phyloP scores from a whole-genome alignment of 2,113 vertebrate species.

The Scolopax mira region DNA sequence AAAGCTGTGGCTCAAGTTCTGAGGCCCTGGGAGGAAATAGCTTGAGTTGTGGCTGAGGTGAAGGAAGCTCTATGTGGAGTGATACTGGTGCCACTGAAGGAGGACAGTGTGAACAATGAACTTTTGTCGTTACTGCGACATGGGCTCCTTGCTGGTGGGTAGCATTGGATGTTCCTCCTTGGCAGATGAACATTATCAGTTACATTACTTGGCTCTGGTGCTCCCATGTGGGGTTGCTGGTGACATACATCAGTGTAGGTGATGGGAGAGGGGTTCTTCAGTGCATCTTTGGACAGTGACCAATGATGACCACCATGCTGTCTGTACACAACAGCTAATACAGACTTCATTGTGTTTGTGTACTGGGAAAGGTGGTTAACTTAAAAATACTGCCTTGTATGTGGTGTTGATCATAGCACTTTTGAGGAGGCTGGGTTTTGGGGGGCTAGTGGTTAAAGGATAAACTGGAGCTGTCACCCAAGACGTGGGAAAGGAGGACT shows the following conservation, averaged over 20 bases:
- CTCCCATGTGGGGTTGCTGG: background rate
- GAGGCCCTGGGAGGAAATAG: background rate
- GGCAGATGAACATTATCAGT: background rate
- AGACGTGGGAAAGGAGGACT: background rate
- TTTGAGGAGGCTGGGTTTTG: background rate
- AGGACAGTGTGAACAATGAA: background rate
- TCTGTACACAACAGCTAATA: background rate
- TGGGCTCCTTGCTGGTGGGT: background rate
- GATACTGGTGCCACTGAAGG: background rate
- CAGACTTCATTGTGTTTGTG: fast-evolving
- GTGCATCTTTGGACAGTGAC: too few relatives aligned
- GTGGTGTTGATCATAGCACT: background rate
- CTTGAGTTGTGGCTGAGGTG: background rate
- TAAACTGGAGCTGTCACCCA: background rate
- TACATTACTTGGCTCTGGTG: background rate
- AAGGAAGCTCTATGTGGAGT: background rate
- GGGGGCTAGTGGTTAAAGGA: background rate
- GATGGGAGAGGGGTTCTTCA: background rate
- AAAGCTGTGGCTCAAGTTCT: background rate
- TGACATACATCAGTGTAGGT: background rate
- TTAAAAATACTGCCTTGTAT: background rate
- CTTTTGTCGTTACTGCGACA: background rate
- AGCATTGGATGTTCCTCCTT: background rate
- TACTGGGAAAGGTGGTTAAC: background rate
- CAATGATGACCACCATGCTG: background rate